These are phyloP conservation scores for Ploceus nigricollis DNA, from an alignment of 2,113 vertebrate genomes.

Conservation along the genomic window DNA sequence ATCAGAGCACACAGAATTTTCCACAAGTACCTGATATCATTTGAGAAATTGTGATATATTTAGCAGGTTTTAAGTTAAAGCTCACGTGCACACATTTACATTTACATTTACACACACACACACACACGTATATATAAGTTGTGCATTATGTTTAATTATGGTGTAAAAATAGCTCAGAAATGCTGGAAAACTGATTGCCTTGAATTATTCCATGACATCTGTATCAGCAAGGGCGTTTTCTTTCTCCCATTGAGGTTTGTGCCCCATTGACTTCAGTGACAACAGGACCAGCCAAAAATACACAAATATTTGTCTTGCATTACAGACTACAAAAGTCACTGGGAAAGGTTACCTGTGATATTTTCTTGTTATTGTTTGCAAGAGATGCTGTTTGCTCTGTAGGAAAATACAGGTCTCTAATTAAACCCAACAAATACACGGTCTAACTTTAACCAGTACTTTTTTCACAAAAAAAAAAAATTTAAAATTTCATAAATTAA, in stretches of 20 bases:
- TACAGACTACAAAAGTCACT: background rate
- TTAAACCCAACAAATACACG: background rate
- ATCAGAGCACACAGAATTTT: background rate
- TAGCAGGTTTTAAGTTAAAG: background rate
- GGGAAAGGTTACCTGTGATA: background rate
- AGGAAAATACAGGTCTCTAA: background rate
- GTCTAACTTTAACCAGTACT: background rate
- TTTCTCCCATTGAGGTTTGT: accelerated
- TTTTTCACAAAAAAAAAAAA: background rate
- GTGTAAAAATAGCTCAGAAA: background rate
- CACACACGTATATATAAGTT: too few species aligned
- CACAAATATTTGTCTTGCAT: background rate
- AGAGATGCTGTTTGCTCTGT: background rate
- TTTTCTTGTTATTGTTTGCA: background rate
- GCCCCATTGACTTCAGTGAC: background rate
- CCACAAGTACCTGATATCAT: background rate
- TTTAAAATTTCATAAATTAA: background rate
- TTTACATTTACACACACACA: accelerated
- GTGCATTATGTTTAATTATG: accelerated
- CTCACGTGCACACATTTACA: accelerated
- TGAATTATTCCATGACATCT: background rate
- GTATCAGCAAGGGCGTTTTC: background rate
- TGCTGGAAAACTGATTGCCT: background rate
- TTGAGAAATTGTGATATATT: background rate
- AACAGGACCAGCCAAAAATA: background rate